Conservation (phyloP, 1,140 invertebrate species). For the Zeugodacus cucurbitae region DNA sequence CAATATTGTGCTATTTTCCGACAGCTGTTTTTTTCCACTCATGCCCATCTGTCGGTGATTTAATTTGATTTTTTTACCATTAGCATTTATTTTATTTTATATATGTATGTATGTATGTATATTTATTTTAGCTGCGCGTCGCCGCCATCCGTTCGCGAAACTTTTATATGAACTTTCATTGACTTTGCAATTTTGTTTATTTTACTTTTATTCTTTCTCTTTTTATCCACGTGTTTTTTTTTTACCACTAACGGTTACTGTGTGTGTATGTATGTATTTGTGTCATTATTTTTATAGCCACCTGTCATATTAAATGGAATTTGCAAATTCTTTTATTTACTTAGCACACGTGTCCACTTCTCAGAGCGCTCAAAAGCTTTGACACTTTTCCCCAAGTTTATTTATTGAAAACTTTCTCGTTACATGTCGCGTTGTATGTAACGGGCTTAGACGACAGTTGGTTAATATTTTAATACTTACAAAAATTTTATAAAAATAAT, state of each 20-base stretch:
- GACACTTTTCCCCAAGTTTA: no score
- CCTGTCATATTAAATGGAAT: background rate
- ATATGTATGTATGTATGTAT: no score
- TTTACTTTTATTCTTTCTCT: background rate
- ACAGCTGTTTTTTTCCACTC: background rate
- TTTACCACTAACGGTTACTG: background rate
- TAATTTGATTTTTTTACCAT: background rate
- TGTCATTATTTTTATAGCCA: background rate
- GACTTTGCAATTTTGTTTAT: background rate
- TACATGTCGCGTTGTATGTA: no score
- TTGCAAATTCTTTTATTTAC: background rate
- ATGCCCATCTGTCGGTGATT: background rate
- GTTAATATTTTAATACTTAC: no score
- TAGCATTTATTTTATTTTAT: background rate
- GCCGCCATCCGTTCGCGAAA: background rate
- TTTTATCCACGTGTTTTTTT: background rate
- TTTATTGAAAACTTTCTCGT: no score
- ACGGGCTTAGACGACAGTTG: no score
- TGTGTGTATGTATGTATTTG: background rate
- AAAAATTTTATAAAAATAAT: no score
- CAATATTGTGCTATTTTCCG: background rate
- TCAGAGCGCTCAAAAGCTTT: background rate
- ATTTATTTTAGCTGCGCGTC: background rate
- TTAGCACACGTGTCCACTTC: background rate
- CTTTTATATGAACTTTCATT: background rate